Evolutionary conservation across 1,140 invertebrate genomes (phyloP).

Genomic region (Sycophaga agraensis): DNA sequence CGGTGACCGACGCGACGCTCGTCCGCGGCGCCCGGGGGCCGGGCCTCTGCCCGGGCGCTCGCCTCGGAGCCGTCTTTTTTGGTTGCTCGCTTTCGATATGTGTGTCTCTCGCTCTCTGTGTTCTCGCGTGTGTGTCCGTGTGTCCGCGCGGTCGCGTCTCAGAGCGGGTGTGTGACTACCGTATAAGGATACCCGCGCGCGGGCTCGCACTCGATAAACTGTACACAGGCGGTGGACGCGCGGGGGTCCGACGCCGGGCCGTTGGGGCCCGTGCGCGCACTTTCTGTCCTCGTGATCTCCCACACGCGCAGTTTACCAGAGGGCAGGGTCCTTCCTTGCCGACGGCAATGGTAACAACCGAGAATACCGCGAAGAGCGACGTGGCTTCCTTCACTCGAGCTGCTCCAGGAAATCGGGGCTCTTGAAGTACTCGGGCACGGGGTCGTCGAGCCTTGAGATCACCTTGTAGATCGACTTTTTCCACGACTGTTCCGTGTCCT

Average conservation of each 20-base stretch:
- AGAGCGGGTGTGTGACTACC: too few species aligned
- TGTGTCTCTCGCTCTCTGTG: too few species aligned
- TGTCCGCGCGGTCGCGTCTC: too few species aligned
- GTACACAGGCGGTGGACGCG: background rate
- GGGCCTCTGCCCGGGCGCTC: too few species aligned
- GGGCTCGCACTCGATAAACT: too few species aligned
- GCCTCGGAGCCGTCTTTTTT: too few species aligned
- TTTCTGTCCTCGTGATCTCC: too few species aligned
- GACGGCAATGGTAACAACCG: slow-evolving; percentile 26
- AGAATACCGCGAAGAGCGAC: slow-evolving; percentile 28
- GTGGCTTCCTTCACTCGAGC: slow-evolving; percentile 75
- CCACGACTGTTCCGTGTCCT: slow-evolving; percentile 98
- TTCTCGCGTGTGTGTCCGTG: too few species aligned
- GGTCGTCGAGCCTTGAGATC: slow-evolving; percentile 97
- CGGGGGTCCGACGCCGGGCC: background rate
- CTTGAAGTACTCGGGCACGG: slow-evolving; percentile 99
- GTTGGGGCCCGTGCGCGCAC: background rate
- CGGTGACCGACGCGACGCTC: background rate
- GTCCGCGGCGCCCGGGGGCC: background rate
- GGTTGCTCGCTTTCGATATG: too few species aligned
- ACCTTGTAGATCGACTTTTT: slow-evolving; percentile 99
- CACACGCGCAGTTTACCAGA: slow-evolving; percentile 30
- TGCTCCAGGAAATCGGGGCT: slow-evolving; percentile 98
- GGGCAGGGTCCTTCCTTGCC: slow-evolving; percentile 31
- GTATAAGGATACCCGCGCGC: too few species aligned